Evolutionary conservation across 2,888 invertebrate species (phyloP).

Genomic region (Orchestes rusci): DNA sequence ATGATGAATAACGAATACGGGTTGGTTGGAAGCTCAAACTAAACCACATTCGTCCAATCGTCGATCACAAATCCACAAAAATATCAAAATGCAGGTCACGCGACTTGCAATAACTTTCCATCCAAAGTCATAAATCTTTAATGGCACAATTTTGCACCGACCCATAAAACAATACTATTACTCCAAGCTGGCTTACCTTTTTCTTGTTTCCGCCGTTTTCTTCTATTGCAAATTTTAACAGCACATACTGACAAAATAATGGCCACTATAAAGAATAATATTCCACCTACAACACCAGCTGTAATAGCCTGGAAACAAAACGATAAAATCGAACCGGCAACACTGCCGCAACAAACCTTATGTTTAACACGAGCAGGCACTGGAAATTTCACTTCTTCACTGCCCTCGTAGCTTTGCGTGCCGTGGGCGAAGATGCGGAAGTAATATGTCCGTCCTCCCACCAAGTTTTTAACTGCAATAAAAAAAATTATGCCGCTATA

Average conservation of each 20-base stretch:
- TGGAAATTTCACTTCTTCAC: constrained; percentile 81
- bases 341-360: too few relatives aligned
- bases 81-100: too few relatives aligned
- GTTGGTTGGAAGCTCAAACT: too few relatives aligned
- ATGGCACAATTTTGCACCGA: too few relatives aligned
- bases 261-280: constrained; percentile 95
- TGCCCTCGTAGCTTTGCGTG: constrained; percentile 71
- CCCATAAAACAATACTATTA: too few relatives aligned
- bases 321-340: constrained; percentile 1
- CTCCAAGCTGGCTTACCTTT: constrained; percentile 82
- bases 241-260: constrained; percentile 95
- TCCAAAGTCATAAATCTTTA: too few relatives aligned
- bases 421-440: constrained; percentile 85
- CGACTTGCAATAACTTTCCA: too few relatives aligned
- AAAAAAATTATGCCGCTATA: too few relatives aligned
- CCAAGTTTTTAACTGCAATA: constrained; percentile 77
- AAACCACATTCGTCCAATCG: too few relatives aligned
- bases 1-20: too few relatives aligned
- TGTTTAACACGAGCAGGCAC: constrained; percentile 88
- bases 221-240: constrained; percentile 95
- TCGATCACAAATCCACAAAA: too few relatives aligned
- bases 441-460: constrained; percentile 85
- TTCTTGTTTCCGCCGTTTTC: constrained; percentile 94
- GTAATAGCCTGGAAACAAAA: constrained; percentile 61
- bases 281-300: constrained; percentile 93